Conservation (phyloP, 2,888 invertebrate genomes). For the Athetis lepigone region DNA sequence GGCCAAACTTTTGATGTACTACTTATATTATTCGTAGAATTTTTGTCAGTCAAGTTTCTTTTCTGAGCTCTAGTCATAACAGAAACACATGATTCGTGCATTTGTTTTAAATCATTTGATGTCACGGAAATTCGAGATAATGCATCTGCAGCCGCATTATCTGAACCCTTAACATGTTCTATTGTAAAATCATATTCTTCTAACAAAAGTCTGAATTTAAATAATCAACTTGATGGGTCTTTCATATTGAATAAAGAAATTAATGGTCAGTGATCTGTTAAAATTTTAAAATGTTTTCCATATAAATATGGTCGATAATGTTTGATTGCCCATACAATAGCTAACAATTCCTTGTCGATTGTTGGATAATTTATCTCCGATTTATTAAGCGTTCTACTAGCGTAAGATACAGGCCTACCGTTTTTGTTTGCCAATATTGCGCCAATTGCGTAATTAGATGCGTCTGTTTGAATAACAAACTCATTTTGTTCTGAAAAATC, state of each 20-base stretch:
- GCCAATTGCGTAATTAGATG: conserved; percentile 2
- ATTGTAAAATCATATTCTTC: background rate
- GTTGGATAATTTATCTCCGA: background rate
- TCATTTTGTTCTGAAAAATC: too few relatives aligned
- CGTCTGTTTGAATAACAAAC: too few relatives aligned
- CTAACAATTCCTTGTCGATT: conserved; percentile 3
- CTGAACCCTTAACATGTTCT: background rate
- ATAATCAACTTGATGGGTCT: conserved; percentile 3
- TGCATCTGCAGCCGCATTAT: conserved; percentile 7
- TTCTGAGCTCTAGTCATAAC: conserved; percentile 6
- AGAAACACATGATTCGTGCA: background rate
- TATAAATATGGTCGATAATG: conserved; percentile 2
- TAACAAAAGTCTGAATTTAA: conserved; percentile 6
- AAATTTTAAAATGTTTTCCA: background rate
- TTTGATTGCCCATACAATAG: conserved; percentile 5
- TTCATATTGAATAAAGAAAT: conserved; percentile 2
- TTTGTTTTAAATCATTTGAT: background rate
- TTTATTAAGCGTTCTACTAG: conserved; percentile 1
- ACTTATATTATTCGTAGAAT: background rate
- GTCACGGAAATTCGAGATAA: background rate
- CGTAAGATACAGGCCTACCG: background rate
- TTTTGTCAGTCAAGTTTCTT: conserved; percentile 1
- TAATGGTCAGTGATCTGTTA: conserved; percentile 9
- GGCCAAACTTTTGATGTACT: background rate
- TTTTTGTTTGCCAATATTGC: background rate